Conservation (phyloP, 1,140 invertebrate genomes). For the Nylanderia fulva region DNA sequence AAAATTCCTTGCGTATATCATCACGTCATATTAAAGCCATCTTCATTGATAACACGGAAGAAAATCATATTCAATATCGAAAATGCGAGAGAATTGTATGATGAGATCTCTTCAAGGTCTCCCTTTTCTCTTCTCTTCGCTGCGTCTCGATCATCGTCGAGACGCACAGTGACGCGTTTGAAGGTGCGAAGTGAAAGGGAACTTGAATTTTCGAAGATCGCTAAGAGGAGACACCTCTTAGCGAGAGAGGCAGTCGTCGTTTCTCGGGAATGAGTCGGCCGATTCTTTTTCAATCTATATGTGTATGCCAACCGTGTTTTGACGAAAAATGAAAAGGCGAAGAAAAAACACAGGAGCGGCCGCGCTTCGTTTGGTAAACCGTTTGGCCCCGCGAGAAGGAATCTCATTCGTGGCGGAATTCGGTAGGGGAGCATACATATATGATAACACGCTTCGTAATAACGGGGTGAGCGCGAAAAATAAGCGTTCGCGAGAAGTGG, state of each 20-base stretch:
- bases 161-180: slow-evolving; percentile 1
- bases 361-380: background rate
- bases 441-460: slow-evolving; percentile 50
- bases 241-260: background rate
- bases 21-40: background rate
- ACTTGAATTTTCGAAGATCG: slow-evolving; percentile 80
- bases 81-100: slow-evolving; percentile 16
- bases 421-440: background rate
- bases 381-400: background rate
- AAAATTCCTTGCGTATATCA: background rate
- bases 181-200: slow-evolving; percentile 80
- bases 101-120: slow-evolving; percentile 30
- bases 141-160: slow-evolving; percentile 21
- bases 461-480: slow-evolving; percentile 53
- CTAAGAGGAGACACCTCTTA: background rate
- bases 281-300: slow-evolving; percentile 41
- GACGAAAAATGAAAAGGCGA: slow-evolving; percentile 37
- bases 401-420: slow-evolving; percentile 11
- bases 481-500: slow-evolving; percentile 7
- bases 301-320: slow-evolving; percentile 16
- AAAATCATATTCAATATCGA: background rate
- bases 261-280: slow-evolving; percentile 30
- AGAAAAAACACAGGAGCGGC: background rate
- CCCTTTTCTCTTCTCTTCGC: slow-evolving; percentile 10
- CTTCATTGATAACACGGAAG: slow-evolving; percentile 2